Percentiles rank a stretch among this genome's conserved stretches.
phyloP scores from a whole-genome alignment of 2,113 vertebrate genomes.

The human region GRCh38 chr1:179126001-179126500 shows the following conservation, averaged over 20 bases:
- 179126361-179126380: conserved; percentile 88
- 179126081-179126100: neutral
- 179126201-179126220: conserved; percentile 15
- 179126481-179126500: conserved; percentile 98
- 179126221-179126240: neutral
- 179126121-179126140: neutral
- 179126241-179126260: neutral
- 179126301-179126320: neutral
- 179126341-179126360: neutral
- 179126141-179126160: conserved; percentile 13
- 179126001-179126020: neutral
- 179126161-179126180: neutral
- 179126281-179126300: neutral
- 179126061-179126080: neutral
- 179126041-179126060: conserved; percentile 9
- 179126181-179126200: neutral
- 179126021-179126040: neutral
- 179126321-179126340: neutral
- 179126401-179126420: conserved; percentile 99
- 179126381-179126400: conserved; percentile 96
- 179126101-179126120: neutral
- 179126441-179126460: conserved; percentile 99
- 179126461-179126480: conserved; percentile 98
- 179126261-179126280: neutral
- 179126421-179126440: conserved; percentile 98